Conservation (phyloP, 1,140 invertebrate species). For the Proales similis region DNA sequence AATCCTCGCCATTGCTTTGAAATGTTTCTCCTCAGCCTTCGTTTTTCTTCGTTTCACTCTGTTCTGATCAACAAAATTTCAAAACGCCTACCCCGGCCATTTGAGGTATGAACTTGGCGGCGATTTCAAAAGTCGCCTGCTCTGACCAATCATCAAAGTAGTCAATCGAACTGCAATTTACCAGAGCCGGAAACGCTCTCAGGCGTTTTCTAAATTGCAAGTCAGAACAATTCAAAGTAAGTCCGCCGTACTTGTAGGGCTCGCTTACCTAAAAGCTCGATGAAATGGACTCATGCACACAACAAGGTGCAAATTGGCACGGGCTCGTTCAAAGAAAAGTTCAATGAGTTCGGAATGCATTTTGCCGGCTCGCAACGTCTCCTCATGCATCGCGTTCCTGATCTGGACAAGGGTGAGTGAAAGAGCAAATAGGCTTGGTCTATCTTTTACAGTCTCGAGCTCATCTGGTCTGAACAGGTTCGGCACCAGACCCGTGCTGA, state of each 20-base stretch:
- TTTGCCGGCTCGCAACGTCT: conserved; percentile 59
- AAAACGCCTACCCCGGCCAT: conserved; percentile 66
- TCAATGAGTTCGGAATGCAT: conserved; percentile 55
- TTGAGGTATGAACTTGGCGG: conserved; percentile 49
- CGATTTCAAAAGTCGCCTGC: conserved; percentile 71
- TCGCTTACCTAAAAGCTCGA: conserved; percentile 57
- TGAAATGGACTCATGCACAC: conserved; percentile 78
- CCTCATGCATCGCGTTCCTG: conserved; percentile 60
- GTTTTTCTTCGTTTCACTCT: conserved; percentile 48
- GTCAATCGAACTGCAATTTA: conserved; percentile 76
- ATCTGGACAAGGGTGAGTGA: too few species aligned
- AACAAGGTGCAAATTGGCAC: conserved; percentile 69
- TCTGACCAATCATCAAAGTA: conserved; percentile 79
- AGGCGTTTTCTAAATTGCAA: conserved; percentile 64
- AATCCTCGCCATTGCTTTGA: conserved; percentile 51
- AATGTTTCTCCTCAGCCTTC: conserved; percentile 48
- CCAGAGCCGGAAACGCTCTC: conserved; percentile 71
- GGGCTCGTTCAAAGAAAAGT: conserved; percentile 67
- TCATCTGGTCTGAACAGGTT: conserved; percentile 53
- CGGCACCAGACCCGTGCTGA: conserved; percentile 51
- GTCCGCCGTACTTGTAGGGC: too few species aligned
- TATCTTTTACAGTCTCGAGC: conserved; percentile 62
- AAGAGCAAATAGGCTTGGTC: conserved; percentile 46
- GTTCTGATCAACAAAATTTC: conserved; percentile 48
- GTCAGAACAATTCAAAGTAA: too few species aligned